Base-by-base conservation (phyloP, 1,140 invertebrate genomes). In the Saccostrea echinata region DNA sequence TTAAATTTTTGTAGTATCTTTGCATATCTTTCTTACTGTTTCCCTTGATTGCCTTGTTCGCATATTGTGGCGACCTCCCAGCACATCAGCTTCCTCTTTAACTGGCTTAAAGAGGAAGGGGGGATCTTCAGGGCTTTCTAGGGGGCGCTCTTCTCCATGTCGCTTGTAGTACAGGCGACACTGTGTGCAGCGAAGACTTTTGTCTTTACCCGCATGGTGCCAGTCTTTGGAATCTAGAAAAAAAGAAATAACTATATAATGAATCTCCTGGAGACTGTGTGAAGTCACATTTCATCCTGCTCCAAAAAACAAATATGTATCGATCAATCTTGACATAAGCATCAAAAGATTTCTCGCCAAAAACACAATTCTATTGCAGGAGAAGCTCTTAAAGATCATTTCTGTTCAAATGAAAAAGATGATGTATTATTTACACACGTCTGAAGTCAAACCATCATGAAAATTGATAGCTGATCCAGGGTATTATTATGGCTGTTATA, bases 141-240 rank as follows among this genome's bases (percentile, higher is more conserved):
- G 82, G 55, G 93, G 93, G 16, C 93, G 92, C 21, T 94, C 94
- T 84, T 98, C 97, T 87, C 97, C 97, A 91, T 97, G 97, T 93
- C 97, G 98, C 94, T 98, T 98, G 92, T 96, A 97, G 94, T 97
- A 97, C 33, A 97, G 94, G 55, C 97, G 96, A 95, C 98, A 98
- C 93, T 98, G 97, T 91, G 96, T 96, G 95, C 98, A 98, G 43
- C 98, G 95, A 9, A 98, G 94, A 76, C 96, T 95, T 84, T 97
- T 96, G 89, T 98, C 97, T 92, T 97, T 97, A 21, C 97, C 97
- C 30, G 96, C 96, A 92, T 97, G 96, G 94, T 97, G 97, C 97
- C 97, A 97, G 93, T 97, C 96, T 93, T 96, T 96, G 27, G 96
- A 97, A 91, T 95, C 96, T 97, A 92, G 55, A 94, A 94, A 85